Evolutionary conservation across 2,888 invertebrate species (phyloP), one percentile per base, ranked within the genome.

Genomic region (Elmis aenea): DNA sequence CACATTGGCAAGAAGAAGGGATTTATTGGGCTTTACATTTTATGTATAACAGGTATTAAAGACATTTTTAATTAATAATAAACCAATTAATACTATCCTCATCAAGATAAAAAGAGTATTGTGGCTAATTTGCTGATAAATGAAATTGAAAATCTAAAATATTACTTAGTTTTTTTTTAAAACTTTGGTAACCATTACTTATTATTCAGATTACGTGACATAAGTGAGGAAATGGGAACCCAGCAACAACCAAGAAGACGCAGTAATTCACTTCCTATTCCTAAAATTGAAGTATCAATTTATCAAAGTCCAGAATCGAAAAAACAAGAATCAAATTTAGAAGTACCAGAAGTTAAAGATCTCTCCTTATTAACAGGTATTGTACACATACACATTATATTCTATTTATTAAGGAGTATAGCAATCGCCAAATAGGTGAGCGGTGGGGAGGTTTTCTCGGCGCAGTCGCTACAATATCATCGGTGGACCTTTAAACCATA

Each of bases 1-100:
- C 91, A 0, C 93, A 95, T 59, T 99, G 99, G 99, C 86, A 91
- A 61, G 96, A 97, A 62, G 96, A 97, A 64, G 99, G 99, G 0
- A 85, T 97, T 6, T 91, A 88, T 65, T 99, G 99, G 99, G 94
- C 93, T 8, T 69, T 97, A 15, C 88, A 91, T 63, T 96, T 86
- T 68, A 72, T 92, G 45, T 88, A 88, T 56, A 89, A 91, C 61
- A 80, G 92, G 91, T 89, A 36, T 8, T 9, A 26, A 26, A 8
- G 8, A 18, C 18, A 18, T 5, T 8, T 6, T 18, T 18, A 11
- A 10, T 18, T 5, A 26, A 12, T 26, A 26, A 34, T 26, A n/a
- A n/a, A n/a, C n/a, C n/a, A n/a, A n/a, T n/a, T n/a, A n/a, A n/a
- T n/a, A n/a, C n/a, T n/a, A n/a, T n/a, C n/a, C n/a, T n/a, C n/a